These are phyloP conservation scores for Oxyura jamaicensis DNA, from an alignment of 2,113 vertebrate species.

Conservation along the genomic window DNA sequence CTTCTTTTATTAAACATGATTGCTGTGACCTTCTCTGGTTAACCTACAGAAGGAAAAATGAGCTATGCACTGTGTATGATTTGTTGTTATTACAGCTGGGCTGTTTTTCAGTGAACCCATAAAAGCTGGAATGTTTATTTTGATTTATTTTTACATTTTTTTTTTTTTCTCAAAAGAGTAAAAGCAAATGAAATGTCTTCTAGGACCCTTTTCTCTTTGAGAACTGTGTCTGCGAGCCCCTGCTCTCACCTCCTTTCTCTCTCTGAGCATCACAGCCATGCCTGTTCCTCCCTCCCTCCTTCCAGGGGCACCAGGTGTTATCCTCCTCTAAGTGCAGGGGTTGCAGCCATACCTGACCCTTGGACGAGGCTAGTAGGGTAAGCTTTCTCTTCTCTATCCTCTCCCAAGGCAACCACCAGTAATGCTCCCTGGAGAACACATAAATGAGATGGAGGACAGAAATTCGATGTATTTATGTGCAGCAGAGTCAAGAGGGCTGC, in stretches of 20 bases:
- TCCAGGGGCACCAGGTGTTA: rapidly evolving
- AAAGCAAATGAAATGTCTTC: neutral
- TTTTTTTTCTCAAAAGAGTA: neutral
- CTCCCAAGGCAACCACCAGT: neutral
- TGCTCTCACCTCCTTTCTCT: neutral
- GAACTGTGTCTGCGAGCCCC: too few relatives aligned
- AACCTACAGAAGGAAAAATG: constrained; percentile 40
- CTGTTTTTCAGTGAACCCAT: neutral
- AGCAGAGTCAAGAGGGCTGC: neutral
- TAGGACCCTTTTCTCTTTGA: neutral
- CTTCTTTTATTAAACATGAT: constrained; percentile 70
- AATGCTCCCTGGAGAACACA: neutral
- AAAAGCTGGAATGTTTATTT: neutral
- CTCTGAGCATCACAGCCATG: neutral
- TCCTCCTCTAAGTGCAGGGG: neutral
- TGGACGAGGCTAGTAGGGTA: neutral
- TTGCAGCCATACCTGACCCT: neutral
- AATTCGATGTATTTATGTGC: neutral
- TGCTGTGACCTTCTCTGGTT: constrained; percentile 63
- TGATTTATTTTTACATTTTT: neutral
- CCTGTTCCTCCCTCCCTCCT: neutral
- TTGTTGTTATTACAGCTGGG: constrained; percentile 15
- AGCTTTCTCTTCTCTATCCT: neutral
- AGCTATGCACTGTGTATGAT: neutral
- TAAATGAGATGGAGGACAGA: neutral